A percentile compares a stretch with the other conserved stretches of the same genome.
Evolutionary conservation across 2,113 vertebrate species (phyloP).

Genomic region (Calidris pugnax): DNA sequence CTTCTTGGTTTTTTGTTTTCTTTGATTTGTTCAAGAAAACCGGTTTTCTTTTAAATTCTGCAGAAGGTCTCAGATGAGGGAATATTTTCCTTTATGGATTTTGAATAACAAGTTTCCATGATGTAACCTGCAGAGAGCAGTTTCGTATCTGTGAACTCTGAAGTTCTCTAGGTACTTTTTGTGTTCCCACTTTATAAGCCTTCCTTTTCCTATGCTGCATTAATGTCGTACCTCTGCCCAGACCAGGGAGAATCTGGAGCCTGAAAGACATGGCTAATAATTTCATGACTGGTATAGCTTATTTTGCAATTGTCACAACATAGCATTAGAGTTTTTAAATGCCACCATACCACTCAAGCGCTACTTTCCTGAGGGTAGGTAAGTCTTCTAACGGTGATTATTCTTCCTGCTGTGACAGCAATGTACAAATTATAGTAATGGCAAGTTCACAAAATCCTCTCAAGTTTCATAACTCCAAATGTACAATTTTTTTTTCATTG

Average conservation of each 20-base stretch:
- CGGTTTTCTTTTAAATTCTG: conserved; percentile 17
- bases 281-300: neutral
- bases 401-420: neutral
- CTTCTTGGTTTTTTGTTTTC: neutral
- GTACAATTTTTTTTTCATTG: neutral
- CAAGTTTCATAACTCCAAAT: neutral
- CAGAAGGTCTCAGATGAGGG: neutral
- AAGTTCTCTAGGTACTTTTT: neutral
- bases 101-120: neutral
- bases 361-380: neutral
- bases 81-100: conserved; percentile 27
- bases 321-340: neutral
- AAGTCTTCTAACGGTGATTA: neutral
- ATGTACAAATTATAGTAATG: neutral
- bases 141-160: neutral
- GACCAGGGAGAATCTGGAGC: neutral
- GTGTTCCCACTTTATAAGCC: neutral
- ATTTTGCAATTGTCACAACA: neutral
- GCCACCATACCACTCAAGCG: neutral
- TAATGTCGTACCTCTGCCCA: neutral
- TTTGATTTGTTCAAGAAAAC: conserved; percentile 27
- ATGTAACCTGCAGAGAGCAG: neutral
- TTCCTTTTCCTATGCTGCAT: neutral
- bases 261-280: neutral
- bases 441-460: neutral